Percentiles rank a stretch among this genome's conserved stretches.
These are phyloP conservation scores for Coremacera marginata DNA, from an alignment of 2,888 invertebrate genomes.

Conservation along the genomic window DNA sequence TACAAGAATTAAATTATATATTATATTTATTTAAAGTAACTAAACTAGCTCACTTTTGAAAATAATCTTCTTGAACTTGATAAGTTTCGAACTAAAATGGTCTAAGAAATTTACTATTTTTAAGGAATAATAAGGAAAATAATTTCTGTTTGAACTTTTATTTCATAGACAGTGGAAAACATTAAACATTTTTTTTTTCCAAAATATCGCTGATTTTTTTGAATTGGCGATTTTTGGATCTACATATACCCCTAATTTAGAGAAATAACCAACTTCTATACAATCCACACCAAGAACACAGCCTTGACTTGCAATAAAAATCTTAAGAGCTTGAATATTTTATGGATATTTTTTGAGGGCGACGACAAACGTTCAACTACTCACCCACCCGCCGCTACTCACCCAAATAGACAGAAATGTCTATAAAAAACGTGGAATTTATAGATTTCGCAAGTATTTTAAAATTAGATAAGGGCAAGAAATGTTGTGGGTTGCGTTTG, in stretches of 20 bases:
- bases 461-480: slow-evolving; percentile 51
- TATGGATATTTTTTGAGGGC: slow-evolving; percentile 46
- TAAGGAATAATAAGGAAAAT: no score
- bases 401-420: slow-evolving; percentile 42
- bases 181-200: no score
- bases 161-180: no score
- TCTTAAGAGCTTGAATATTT: slow-evolving; percentile 44
- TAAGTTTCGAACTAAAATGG: no score
- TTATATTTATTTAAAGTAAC: no score
- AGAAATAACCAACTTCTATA: not conserved
- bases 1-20: no score
- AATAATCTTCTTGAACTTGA: no score
- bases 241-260: not conserved
- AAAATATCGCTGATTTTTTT: no score
- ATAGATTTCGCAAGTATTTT: slow-evolving; percentile 50
- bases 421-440: slow-evolving; percentile 50
- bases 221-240: no score
- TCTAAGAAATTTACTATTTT: no score
- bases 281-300: not conserved
- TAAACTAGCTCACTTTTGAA: no score
- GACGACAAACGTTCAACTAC: slow-evolving; percentile 10
- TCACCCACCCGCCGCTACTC: slow-evolving; percentile 1
- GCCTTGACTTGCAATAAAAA: slow-evolving; percentile 33
- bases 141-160: no score
- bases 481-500: slow-evolving; percentile 31